Base-by-base conservation (phyloP, 2,797 vertebrate species). In the Darevskia mixta region DNA sequence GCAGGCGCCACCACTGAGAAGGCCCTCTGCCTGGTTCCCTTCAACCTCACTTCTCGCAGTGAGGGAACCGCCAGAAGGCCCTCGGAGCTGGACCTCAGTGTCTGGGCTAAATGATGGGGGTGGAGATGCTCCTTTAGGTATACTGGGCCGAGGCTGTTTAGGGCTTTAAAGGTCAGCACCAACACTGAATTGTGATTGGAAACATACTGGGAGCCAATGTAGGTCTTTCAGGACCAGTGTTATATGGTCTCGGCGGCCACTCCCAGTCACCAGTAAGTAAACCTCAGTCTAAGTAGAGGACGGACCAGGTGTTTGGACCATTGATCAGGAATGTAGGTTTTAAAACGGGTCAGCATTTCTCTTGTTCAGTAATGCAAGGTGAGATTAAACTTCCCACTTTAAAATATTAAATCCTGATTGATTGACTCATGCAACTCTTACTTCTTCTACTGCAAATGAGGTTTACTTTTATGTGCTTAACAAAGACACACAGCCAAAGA, bases 291-390 rank as follows among this genome's bases (percentile, higher is more conserved):
- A 55, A 61, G 75, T 25, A 87, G 72, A 90, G 49, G 35, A 81
- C 76, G 18, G 86, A 83, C 1, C 1, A 85, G 85, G n/a, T 88
- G 49, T 87, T 92, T 88, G 1, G 91, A 89, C 8, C 43, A 2
- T 29, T 7, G 4, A 32, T 55, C 77, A 55, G 9, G 18, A 43
- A 58, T 73, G 23, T 76, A 61, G 29, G 5, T 35, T 90, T 87
- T 41, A n/a, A 78, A 88, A 82, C 61, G 18, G 0, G 85, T 10
- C 32, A 79, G 85, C 87, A 77, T 35, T 25, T 58, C 7, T 87
- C 0, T 20, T 84, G 88, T 87, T 29, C 81, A 58, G 20, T 15
- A 41, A 8, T 72, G 35, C 49, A 72, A 83, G 45, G 18, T 35
- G 67, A 55, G 23, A 23, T 7, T 55, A 71, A 55, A 55, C 23